These are phyloP conservation scores for Aromia moschata DNA, from an alignment of 2,888 invertebrate species.

Conservation along the genomic window DNA sequence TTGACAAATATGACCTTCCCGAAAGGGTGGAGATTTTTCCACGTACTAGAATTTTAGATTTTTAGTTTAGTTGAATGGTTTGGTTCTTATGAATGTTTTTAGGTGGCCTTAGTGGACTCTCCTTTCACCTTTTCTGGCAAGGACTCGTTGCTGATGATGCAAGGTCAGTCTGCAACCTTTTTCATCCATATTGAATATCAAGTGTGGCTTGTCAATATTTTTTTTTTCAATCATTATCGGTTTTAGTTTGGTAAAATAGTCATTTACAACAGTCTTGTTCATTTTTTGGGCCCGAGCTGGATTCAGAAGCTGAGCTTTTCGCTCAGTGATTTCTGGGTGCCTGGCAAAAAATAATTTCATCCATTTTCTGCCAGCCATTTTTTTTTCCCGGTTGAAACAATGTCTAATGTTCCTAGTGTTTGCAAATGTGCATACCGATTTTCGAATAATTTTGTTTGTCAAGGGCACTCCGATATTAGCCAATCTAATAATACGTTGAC, in stretches of 20 bases:
- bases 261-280: constrained; percentile 10
- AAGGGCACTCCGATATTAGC: constrained; percentile 13
- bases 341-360: constrained; percentile 14
- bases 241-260: no score
- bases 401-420: constrained; percentile 13
- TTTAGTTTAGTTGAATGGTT: no score
- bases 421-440: constrained; percentile 15
- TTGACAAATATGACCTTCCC: no score
- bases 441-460: constrained; percentile 8
- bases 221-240: no score
- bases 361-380: constrained; percentile 25
- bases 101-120: no score
- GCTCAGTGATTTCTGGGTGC: constrained; percentile 12
- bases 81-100: no score
- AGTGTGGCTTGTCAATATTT: constrained; percentile 36
- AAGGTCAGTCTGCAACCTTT: constrained; percentile 45
- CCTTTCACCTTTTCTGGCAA: background rate
- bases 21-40: no score
- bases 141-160: constrained; percentile 4
- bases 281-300: constrained; percentile 8
- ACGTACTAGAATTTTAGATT: no score
- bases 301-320: constrained; percentile 14
- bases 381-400: constrained; percentile 1
- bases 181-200: constrained; percentile 50
- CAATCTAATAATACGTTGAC: constrained; percentile 10